Evolutionary conservation across 2,888 invertebrate genomes (phyloP).

Genomic region (Crocallis elinguaria): DNA sequence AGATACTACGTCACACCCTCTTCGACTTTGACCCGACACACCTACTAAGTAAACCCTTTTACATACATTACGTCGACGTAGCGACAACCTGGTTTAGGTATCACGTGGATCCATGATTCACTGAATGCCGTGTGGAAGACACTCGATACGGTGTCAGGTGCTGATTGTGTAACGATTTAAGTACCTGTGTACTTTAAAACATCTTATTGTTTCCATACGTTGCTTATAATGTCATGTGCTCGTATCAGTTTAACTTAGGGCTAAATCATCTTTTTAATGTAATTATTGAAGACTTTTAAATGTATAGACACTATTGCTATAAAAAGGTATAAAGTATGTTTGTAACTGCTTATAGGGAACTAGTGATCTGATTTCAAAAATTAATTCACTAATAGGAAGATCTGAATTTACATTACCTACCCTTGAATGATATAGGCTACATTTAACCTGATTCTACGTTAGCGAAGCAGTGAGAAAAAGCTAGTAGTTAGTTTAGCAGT

Average conservation of each 20-base stretch:
- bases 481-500: too few species aligned
- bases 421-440: too few species aligned
- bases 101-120: slow-evolving; percentile 9
- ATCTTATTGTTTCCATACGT: slow-evolving; percentile 1
- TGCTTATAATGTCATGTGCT: neutral
- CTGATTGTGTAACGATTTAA: slow-evolving; percentile 12
- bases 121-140: neutral
- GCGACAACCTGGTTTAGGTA: neutral
- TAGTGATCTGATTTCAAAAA: too few species aligned
- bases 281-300: too few species aligned
- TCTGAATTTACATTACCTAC: too few species aligned
- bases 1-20: slow-evolving; percentile 2
- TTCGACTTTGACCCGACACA: slow-evolving; percentile 13
- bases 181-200: neutral
- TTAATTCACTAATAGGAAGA: too few species aligned
- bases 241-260: neutral
- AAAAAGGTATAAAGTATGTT: too few species aligned
- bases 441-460: too few species aligned
- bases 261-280: too few species aligned
- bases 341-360: too few species aligned
- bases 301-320: too few species aligned
- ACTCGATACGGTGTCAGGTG: slow-evolving; percentile 8
- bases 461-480: too few species aligned
- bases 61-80: neutral
- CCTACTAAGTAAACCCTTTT: neutral